Base-by-base conservation (phyloP, 2,113 vertebrate species). In the Dipodomys merriami region DNA sequence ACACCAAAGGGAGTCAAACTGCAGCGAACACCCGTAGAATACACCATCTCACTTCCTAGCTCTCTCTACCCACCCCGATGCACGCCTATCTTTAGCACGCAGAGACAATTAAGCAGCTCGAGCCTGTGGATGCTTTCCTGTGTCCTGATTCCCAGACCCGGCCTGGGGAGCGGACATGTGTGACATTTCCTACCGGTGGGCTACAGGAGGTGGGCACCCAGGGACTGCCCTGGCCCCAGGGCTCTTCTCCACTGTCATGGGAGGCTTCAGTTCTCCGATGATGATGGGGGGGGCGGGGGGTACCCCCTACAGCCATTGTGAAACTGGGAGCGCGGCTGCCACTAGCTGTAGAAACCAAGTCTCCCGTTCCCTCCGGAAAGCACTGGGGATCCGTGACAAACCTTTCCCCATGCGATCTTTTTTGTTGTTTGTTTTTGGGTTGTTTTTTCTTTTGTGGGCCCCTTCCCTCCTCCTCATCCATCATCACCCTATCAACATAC, bases 51-150 rank as follows among this genome's bases (percentile, higher is more conserved):
- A 62, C 69, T 78, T 72, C 49, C 82, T 30, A 6, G 46, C 76
- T 87, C 74, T 88, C 76, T 69, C 57, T 33, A 80, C 81, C 96
- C 90, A 93, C 78, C 69, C 69, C 35, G 86, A 90, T 91, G 71
- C 62, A 80, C 94, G 90, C 91, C 95, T 94, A 89, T 46, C 86
- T 86, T 85, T 90, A 97, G 95, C 73, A 93, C 53, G 33, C 93
- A 94, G 95, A 97, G 85, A 76, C 94, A 95, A 96, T 96, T 94
- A 94, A 97, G 95, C 67, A 89, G 91, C 93, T 82, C 81, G 64
- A 93, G 90, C 89, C 65, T 94, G 78, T 78, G 62, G 49, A 62
- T 87, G n/a, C 88, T 76, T 44, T 67, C 85, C 76, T 67, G 39
- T 83, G 68, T 83, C 85, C 83, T 65, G 77, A 87, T 69, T 95